Conservation (phyloP, 2,797 vertebrate genomes). For the Coregonus sp. region DNA sequence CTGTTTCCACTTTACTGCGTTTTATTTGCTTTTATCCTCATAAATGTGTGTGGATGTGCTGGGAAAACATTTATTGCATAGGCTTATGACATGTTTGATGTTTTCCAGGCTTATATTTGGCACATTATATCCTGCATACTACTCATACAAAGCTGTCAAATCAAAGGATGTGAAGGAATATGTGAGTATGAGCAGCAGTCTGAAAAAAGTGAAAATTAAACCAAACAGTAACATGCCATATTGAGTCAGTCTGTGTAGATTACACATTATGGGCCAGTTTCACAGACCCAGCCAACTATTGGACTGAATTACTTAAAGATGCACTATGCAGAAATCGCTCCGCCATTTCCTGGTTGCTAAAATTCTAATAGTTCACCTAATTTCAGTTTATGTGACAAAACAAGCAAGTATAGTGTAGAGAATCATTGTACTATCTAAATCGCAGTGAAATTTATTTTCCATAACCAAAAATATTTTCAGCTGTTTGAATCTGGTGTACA, state of each 20-base stretch:
- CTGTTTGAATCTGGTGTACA: too few species aligned
- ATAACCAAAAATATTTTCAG: too few species aligned
- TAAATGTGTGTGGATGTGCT: background rate
- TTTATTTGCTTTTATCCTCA: background rate
- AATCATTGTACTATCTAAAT: too few species aligned
- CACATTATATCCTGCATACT: constrained; percentile 96
- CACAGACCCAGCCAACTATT: background rate
- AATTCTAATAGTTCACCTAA: too few species aligned
- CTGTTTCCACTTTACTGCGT: background rate
- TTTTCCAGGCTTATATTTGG: constrained; percentile 92
- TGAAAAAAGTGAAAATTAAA: background rate
- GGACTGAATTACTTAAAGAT: background rate
- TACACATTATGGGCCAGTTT: background rate
- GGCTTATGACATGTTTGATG: background rate
- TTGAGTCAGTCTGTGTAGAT: background rate
- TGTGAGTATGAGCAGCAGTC: constrained; percentile 79
- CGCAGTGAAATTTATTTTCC: too few species aligned
- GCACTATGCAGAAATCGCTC: too few species aligned
- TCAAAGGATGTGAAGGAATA: constrained; percentile 99
- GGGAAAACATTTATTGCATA: background rate
- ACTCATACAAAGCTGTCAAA: constrained; percentile 98
- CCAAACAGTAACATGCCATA: background rate
- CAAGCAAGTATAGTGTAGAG: too few species aligned
- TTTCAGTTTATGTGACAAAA: too few species aligned
- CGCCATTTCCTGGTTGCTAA: too few species aligned